Conservation (phyloP, 2,888 invertebrate genomes). For the Nomada ferruginata region DNA sequence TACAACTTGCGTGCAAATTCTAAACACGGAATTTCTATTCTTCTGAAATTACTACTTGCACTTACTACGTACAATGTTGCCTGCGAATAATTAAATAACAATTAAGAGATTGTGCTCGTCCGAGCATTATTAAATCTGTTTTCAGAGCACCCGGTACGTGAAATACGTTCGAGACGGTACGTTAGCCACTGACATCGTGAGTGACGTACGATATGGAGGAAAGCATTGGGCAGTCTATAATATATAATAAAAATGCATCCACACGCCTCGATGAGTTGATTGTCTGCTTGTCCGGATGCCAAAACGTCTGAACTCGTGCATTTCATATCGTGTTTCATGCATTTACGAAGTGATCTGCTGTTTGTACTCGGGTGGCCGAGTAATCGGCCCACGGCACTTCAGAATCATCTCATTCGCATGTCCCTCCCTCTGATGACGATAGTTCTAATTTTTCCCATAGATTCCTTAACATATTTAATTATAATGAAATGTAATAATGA, state of each 20-base stretch:
- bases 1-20: no score
- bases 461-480: not conserved
- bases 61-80: not conserved
- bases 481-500: no score
- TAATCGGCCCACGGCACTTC: constrained; percentile 76
- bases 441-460: constrained; percentile 43
- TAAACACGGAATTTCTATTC: no score
- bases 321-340: constrained; percentile 83
- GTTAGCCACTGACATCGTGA: constrained; percentile 83
- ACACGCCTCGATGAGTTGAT: constrained; percentile 84
- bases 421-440: constrained; percentile 58
- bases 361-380: constrained; percentile 77
- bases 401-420: constrained; percentile 58
- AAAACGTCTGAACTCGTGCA: constrained; percentile 84
- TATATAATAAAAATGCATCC: constrained; percentile 84
- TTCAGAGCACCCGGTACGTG: constrained; percentile 81
- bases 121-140: constrained; percentile 36
- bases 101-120: not conserved
- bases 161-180: constrained; percentile 84
- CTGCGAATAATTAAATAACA: not conserved
- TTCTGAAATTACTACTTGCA: no score
- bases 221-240: constrained; percentile 84
- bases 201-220: constrained; percentile 82
- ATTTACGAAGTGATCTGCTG: constrained; percentile 75
- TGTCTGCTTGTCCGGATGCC: constrained; percentile 84